Conservation (phyloP, 1,140 invertebrate species). For the Goniozus legneri region DNA sequence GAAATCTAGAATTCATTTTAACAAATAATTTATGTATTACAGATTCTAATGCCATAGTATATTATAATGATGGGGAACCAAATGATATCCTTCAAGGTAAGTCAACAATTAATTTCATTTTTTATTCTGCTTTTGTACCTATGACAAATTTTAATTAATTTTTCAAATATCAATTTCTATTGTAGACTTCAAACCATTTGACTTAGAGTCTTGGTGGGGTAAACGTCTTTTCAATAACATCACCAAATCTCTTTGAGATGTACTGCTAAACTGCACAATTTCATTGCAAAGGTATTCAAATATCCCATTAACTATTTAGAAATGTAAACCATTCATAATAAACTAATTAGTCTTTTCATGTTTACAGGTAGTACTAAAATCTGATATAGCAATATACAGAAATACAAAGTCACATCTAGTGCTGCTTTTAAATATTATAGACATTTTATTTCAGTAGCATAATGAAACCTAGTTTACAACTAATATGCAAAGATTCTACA, state of each 20-base stretch:
- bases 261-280: background rate
- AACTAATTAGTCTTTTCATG: too few species aligned
- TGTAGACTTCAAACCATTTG: conserved; percentile 79
- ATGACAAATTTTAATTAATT: conserved; percentile 6
- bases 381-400: background rate
- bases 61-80: conserved; percentile 70
- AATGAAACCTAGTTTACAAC: too few species aligned
- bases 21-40: conserved; percentile 12
- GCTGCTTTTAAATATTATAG: background rate
- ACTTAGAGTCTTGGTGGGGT: conserved; percentile 85
- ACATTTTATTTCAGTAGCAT: too few species aligned
- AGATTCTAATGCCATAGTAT: conserved; percentile 54
- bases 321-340: too few species aligned
- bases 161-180: conserved; percentile 23
- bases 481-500: too few species aligned
- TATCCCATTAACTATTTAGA: background rate
- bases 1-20: background rate
- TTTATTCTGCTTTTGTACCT: conserved; percentile 5
- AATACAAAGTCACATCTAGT: background rate
- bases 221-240: conserved; percentile 77
- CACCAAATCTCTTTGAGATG: conserved; percentile 66
- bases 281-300: background rate
- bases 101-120: conserved; percentile 3
- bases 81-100: conserved; percentile 61
- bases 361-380: background rate